phyloP scores from a whole-genome alignment of 1,140 invertebrate species.

The Campodea augens region DNA sequence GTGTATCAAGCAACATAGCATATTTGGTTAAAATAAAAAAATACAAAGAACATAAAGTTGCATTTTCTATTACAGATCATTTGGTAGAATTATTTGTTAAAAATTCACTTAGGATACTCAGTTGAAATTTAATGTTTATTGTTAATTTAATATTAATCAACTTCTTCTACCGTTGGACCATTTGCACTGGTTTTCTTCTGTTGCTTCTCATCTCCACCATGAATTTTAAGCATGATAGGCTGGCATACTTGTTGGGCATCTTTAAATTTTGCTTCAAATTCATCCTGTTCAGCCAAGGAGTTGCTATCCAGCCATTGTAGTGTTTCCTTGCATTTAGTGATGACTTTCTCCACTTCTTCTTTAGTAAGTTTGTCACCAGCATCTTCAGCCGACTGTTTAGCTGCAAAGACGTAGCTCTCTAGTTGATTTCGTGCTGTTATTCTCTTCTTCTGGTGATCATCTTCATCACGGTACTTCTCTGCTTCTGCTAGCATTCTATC shows the following conservation, averaged over 20 bases:
- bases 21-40: too few relatives aligned
- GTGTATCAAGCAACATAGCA: too few relatives aligned
- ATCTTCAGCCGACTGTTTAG: slow-evolving; percentile 31
- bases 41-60: too few relatives aligned
- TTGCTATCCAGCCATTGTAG: slow-evolving; percentile 33
- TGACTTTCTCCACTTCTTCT: slow-evolving; percentile 19
- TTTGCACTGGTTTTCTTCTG: too few relatives aligned
- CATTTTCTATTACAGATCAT: too few relatives aligned
- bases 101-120: too few relatives aligned
- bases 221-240: slow-evolving; percentile 21
- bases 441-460: too few relatives aligned
- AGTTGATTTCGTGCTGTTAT: slow-evolving; percentile 32
- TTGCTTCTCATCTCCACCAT: too few relatives aligned
- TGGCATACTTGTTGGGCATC: slow-evolving; percentile 22
- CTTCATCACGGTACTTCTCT: background rate
- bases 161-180: slow-evolving; percentile 13
- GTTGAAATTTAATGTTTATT: too few relatives aligned
- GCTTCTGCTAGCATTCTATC: background rate
- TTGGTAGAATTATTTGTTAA: too few relatives aligned
- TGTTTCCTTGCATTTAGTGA: slow-evolving; percentile 29
- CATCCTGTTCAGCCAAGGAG: slow-evolving; percentile 28
- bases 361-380: background rate
- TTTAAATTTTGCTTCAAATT: slow-evolving; percentile 25
- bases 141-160: slow-evolving; percentile 7
- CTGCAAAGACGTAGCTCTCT: slow-evolving; percentile 36